phyloP scores from a whole-genome alignment of 2,888 invertebrate genomes.

The Steromphala cineraria region DNA sequence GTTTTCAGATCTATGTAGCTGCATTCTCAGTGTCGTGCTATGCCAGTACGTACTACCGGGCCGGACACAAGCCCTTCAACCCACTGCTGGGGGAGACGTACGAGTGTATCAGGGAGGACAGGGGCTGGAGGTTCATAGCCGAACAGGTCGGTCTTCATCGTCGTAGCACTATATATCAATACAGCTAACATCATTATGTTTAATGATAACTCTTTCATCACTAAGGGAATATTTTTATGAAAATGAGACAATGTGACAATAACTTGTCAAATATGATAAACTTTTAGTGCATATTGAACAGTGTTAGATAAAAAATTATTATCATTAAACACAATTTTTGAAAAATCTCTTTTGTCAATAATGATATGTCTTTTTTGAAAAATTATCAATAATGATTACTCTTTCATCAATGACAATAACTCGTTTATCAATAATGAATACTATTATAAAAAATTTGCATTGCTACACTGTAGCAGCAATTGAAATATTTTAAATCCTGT shows the following conservation, averaged over 20 bases:
- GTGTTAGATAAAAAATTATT: too few species aligned
- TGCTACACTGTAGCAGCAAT: too few species aligned
- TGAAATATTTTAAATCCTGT: too few species aligned
- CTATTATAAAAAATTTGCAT: too few species aligned
- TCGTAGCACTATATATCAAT: not conserved
- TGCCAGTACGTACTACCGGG: slow-evolving; percentile 83
- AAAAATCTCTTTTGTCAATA: too few species aligned
- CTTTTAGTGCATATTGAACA: too few species aligned
- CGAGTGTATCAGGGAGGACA: slow-evolving; percentile 86
- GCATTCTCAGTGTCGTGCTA: slow-evolving; percentile 90
- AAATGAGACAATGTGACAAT: too few species aligned
- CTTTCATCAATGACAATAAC: too few species aligned
- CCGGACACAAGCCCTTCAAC: slow-evolving; percentile 90
- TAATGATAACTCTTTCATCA: not conserved
- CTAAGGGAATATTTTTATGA: not conserved
- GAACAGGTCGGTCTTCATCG: slow-evolving; percentile 81
- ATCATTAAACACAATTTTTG: too few species aligned
- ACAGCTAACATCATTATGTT: not conserved
- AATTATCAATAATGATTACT: too few species aligned
- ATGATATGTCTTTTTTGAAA: too few species aligned
- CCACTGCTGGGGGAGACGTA: slow-evolving; percentile 89
- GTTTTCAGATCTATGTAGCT: slow-evolving; percentile 79
- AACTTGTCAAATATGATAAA: not conserved
- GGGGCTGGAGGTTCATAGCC: slow-evolving; percentile 85
- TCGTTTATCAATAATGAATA: too few species aligned